Evolutionary conservation across 2,797 vertebrate species (phyloP).

Genomic region (Denticeps clupeoides): DNA sequence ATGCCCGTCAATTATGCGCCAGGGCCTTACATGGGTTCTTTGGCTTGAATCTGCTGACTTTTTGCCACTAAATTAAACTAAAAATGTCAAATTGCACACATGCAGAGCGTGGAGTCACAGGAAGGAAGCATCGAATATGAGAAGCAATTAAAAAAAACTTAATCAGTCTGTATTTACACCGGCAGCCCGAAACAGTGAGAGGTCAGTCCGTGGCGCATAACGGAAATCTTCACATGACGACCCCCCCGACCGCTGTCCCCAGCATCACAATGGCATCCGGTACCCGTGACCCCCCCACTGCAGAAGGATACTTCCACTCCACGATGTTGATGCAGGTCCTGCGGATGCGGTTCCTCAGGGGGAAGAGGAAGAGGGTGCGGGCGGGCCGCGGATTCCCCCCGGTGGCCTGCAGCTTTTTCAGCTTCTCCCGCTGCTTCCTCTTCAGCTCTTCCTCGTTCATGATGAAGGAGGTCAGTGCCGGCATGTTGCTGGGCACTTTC

Average conservation of each 20-base stretch:
- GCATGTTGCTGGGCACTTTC: constrained; percentile 71
- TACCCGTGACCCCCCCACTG: not conserved
- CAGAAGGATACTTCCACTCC: constrained; percentile 96
- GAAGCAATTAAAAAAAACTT: no score
- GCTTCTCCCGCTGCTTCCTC: constrained; percentile 73
- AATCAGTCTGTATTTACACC: no score
- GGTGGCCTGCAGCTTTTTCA: constrained; percentile 78
- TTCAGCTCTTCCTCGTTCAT: constrained; percentile 79
- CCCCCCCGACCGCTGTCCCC: not conserved
- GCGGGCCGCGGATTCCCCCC: constrained; percentile 77
- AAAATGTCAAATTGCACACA: no score
- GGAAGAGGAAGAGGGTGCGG: constrained; percentile 80
- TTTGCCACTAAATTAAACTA: no score
- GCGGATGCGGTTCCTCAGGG: constrained; percentile 79
- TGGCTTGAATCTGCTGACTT: no score
- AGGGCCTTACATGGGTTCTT: no score
- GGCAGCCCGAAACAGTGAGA: constrained; percentile 18
- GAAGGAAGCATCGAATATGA: no score
- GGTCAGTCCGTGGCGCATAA: constrained; percentile 22
- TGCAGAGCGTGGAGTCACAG: no score
- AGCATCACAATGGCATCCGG: no score
- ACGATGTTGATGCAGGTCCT: constrained; percentile 90
- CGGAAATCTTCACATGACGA: constrained; percentile 40
- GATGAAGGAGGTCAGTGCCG: constrained; percentile 57
- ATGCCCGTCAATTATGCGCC: no score